Percentiles rank a stretch among this genome's conserved stretches.
These are phyloP conservation scores for Pelecanus crispus DNA, from an alignment of 2,113 vertebrate species.

Conservation along the genomic window DNA sequence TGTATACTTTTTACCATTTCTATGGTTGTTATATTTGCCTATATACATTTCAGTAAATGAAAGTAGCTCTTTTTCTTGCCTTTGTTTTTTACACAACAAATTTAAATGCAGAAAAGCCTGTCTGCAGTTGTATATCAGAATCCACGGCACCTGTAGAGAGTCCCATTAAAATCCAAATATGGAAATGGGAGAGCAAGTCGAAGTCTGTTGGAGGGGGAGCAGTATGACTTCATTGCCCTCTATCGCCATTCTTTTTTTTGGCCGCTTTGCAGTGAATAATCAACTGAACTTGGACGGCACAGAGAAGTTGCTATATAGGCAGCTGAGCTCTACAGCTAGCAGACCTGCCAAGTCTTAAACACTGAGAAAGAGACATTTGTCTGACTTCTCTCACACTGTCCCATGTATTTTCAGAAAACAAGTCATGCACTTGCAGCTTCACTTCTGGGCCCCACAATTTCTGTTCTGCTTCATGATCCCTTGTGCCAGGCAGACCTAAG, in stretches of 20 bases:
- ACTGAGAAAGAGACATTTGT: slow-evolving; percentile 57
- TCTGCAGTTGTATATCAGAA: not conserved
- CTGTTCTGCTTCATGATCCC: slow-evolving; percentile 40
- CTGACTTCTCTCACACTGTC: slow-evolving; percentile 60
- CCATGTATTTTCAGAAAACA: slow-evolving; percentile 65
- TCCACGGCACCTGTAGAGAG: not conserved
- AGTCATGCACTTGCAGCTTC: slow-evolving; percentile 50
- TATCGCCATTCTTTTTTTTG: slow-evolving; percentile 27
- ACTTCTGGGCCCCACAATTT: slow-evolving; percentile 22
- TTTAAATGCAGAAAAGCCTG: not conserved
- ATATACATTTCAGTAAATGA: not conserved
- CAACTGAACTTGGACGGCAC: slow-evolving; percentile 39
- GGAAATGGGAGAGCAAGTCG: not conserved
- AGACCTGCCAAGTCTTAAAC: slow-evolving; percentile 48
- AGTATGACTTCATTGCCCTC: slow-evolving; percentile 47
- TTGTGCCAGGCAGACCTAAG: slow-evolving; percentile 50
- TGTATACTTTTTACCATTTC: not conserved
- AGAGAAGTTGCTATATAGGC: slow-evolving; percentile 34
- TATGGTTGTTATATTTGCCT: not conserved
- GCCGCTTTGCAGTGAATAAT: slow-evolving; percentile 35
- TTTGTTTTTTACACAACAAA: not conserved
- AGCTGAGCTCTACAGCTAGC: slow-evolving; percentile 32
- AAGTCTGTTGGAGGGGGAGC: slow-evolving; percentile 1
- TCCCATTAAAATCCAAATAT: slow-evolving; percentile 22
- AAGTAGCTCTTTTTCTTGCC: not conserved